Evolutionary conservation across 1,140 invertebrate species (phyloP), one percentile per base, ranked within the genome.

Genomic region (Cydia strobilella): DNA sequence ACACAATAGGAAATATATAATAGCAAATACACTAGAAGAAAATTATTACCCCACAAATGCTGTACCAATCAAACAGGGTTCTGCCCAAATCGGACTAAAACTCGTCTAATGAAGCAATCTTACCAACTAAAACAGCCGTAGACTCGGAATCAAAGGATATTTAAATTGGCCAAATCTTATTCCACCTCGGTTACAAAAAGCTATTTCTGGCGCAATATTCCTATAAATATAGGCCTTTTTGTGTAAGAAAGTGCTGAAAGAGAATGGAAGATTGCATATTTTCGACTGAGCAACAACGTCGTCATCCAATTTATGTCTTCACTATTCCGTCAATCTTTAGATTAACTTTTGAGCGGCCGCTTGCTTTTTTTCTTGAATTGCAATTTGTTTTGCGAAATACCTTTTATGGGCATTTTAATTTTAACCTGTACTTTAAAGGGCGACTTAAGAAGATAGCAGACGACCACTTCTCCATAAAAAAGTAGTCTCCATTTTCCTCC

Each of bases 231-330:
- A 59, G 20, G 54, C 20, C 10, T 23, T 59, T 23, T 59, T 1
- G 7, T n/a, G 6, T 10, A 23, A 59, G 51, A 54, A 59, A n/a
- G 20, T 84, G 76, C 77, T 39, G 73, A 82, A 85, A 89, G 86
- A 86, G 87, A 82, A 89, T 86, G 87, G 88, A 88, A 85, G 88
- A 90, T 90, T 90, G 89, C 84, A 87, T 89, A 90, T 90, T 90
- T 89, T 85, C 80, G 78, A 75, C 83, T 75, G 83, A 80, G 79
- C 84, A 82, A 85, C 88, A 89, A 89, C 89, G 85, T 85, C 80
- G 80, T 84, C 84, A 90, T 89, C 82, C 86, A 89, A 90, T 90
- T 90, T 89, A 88, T 86, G 77, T 78, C 84, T 84, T 82, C 79
- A 86, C 82, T 89, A 88, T 87, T 87, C 84, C 82, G 86, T 84